Evolutionary conservation across 2,797 vertebrate genomes (phyloP).

Genomic region (Paguma larvata): DNA sequence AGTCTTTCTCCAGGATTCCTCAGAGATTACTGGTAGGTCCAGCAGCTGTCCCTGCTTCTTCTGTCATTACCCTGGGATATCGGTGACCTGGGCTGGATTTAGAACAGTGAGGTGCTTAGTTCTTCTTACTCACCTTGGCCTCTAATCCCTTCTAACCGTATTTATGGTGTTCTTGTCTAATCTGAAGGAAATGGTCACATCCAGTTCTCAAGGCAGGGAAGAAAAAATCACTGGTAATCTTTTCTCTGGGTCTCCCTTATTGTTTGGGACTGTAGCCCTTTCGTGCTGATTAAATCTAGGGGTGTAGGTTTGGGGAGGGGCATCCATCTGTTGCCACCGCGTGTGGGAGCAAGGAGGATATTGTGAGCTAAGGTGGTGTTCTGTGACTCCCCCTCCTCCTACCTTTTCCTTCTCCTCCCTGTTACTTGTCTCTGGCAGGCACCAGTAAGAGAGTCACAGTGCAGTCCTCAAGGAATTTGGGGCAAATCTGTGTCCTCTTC

Average conservation of each 20-base stretch:
- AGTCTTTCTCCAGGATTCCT: neutral
- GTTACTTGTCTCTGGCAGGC: neutral
- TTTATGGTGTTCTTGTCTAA: neutral
- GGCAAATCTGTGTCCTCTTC: neutral
- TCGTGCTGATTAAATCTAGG: neutral
- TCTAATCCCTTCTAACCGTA: neutral
- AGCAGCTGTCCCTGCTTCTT: neutral
- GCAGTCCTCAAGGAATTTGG: neutral
- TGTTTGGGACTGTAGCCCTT: neutral
- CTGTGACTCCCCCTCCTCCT: neutral
- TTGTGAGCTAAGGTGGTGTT: neutral
- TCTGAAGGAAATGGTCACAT: neutral
- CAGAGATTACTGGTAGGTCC: neutral
- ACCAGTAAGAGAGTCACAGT: neutral
- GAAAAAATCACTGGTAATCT: neutral
- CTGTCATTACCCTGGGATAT: neutral
- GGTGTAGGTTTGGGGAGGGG: neutral
- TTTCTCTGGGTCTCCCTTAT: neutral
- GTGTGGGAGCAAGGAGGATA: constrained; percentile 10
- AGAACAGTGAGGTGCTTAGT: neutral
- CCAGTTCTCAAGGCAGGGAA: neutral
- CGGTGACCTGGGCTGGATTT: neutral
- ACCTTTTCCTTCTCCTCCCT: neutral
- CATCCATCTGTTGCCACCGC: neutral
- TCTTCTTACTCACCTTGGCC: neutral